These are phyloP conservation scores for Ailurus styani DNA, from an alignment of 2,113 vertebrate species.

Conservation along the genomic window DNA sequence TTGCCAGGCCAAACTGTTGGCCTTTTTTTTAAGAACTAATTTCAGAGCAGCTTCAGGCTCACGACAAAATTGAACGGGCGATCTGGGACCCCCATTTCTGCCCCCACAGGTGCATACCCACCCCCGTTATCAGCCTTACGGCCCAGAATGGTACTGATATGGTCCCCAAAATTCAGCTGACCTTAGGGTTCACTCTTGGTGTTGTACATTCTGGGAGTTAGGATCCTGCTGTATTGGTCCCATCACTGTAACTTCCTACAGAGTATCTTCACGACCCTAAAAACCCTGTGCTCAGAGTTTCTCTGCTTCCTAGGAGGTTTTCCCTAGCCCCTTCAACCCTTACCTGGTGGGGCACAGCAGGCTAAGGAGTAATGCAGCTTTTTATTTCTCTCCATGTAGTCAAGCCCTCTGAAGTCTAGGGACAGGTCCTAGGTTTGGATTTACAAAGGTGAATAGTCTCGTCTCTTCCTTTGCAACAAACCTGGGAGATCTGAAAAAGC, in stretches of 20 bases:
- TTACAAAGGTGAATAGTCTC: background rate
- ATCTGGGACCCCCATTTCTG: background rate
- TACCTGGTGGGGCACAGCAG: background rate
- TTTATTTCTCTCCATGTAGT: background rate
- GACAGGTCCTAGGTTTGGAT: background rate
- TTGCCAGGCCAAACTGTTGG: background rate
- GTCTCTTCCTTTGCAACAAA: background rate
- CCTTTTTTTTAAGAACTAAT: background rate
- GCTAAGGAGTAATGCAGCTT: background rate
- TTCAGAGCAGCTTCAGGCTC: background rate
- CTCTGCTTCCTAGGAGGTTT: background rate
- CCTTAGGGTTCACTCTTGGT: background rate
- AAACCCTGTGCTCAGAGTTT: background rate
- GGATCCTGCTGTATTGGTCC: background rate
- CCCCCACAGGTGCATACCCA: background rate
- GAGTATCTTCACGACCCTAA: background rate
- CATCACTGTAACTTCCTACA: background rate
- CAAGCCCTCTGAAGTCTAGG: background rate
- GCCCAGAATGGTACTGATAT: background rate
- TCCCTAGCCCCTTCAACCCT: background rate
- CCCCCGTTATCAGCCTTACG: background rate
- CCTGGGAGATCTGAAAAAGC: background rate
- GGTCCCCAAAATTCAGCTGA: background rate
- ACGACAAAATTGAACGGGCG: background rate
- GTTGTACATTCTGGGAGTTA: background rate